phyloP scores from a whole-genome alignment of 2,888 invertebrate species.

The Lochmaea capreae region DNA sequence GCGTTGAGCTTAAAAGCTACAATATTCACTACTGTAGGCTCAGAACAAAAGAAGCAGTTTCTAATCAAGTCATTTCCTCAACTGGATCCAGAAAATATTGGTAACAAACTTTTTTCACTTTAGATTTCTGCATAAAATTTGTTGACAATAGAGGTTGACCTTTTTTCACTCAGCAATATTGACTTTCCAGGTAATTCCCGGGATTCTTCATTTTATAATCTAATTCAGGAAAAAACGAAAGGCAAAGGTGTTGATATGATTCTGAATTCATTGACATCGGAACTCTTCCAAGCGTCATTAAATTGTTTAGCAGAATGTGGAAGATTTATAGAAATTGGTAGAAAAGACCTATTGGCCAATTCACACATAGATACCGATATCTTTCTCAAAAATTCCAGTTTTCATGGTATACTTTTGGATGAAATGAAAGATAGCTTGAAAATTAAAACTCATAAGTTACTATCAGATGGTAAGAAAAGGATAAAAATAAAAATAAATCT shows the following conservation, averaged over 20 bases:
- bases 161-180: too few species aligned
- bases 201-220: conserved; percentile 87
- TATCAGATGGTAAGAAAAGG: conserved; percentile 3
- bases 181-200: conserved; percentile 78
- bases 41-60: conserved; percentile 84
- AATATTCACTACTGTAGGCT: conserved; percentile 90
- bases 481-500: not conserved
- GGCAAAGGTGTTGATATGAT: conserved; percentile 73
- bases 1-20: conserved; percentile 85
- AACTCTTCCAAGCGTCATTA: conserved; percentile 80
- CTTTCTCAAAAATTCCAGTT: conserved; percentile 78
- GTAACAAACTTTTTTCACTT: conserved; percentile 50
- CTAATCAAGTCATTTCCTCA: conserved; percentile 85
- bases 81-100: conserved; percentile 79
- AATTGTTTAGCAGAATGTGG: conserved; percentile 72
- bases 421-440: not conserved
- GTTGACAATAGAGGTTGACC: too few species aligned
- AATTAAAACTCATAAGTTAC: not conserved
- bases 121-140: too few species aligned
- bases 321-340: conserved; percentile 86
- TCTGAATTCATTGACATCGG: conserved; percentile 89
- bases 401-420: conserved; percentile 69
- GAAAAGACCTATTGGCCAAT: conserved; percentile 80
- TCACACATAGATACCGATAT: conserved; percentile 70
- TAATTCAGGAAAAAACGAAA: conserved; percentile 81